These are phyloP conservation scores for Trachelipus rathkii DNA, from an alignment of 1,140 invertebrate genomes.

Conservation along the genomic window DNA sequence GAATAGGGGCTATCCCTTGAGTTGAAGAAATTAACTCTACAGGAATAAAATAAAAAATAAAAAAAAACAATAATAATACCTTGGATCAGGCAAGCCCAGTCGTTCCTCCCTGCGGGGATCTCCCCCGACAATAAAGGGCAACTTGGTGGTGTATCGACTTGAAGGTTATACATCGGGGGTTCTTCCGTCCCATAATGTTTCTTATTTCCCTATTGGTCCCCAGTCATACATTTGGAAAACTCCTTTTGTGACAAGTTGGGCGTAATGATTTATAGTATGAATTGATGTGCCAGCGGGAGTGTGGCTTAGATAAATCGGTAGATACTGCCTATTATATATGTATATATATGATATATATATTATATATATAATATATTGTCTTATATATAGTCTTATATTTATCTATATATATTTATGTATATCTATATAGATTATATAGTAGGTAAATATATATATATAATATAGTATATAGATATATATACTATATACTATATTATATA, in stretches of 20 bases:
- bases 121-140: too few relatives aligned
- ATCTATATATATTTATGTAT: not conserved
- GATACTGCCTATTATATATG: not conserved
- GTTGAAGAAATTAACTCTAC: too few relatives aligned
- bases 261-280: constrained; percentile 14
- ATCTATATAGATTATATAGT: too few relatives aligned
- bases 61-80: not conserved
- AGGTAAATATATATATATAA: too few relatives aligned
- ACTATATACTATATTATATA: too few relatives aligned
- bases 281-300: constrained; percentile 8
- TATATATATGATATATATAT: not conserved
- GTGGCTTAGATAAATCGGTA: not conserved
- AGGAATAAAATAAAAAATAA: too few relatives aligned
- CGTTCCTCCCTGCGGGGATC: not conserved
- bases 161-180: not conserved
- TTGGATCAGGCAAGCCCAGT: not conserved
- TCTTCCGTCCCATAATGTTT: not conserved
- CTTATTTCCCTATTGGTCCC: not conserved
- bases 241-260: not conserved
- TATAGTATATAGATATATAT: too few relatives aligned
- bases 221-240: not conserved
- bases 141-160: not conserved
- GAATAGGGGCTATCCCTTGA: too few relatives aligned
- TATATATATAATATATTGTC: constrained; percentile 15
- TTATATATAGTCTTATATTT: constrained; percentile 5